Conservation (phyloP, 2,113 vertebrate species). For the Probosciger aterrimus region DNA sequence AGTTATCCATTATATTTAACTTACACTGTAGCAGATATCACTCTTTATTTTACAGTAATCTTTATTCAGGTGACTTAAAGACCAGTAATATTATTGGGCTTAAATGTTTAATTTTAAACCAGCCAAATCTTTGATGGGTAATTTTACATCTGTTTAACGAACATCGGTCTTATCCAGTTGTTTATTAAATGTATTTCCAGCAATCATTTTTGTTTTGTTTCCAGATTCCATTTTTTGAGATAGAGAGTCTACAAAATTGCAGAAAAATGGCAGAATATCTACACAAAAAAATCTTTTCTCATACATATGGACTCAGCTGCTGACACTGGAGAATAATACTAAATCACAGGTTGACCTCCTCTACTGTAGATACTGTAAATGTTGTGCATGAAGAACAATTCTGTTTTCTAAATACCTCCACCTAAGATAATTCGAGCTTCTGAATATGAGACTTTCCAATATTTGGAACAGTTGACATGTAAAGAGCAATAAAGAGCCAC, state of each 20-base stretch:
- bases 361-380: background rate
- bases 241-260: conserved; percentile 70
- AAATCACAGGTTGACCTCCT: background rate
- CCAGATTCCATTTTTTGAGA: conserved; percentile 88
- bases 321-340: conserved; percentile 46
- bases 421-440: background rate
- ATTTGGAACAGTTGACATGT: background rate
- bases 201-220: background rate
- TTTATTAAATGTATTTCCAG: background rate
- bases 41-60: background rate
- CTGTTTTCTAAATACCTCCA: background rate
- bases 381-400: background rate
- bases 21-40: background rate
- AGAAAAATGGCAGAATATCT: conserved; percentile 81
- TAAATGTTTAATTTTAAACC: background rate
- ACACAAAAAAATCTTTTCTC: conserved; percentile 87
- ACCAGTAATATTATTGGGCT: background rate
- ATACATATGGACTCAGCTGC: conserved; percentile 70
- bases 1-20: background rate
- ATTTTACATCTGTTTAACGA: background rate
- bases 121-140: background rate
- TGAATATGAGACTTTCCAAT: background rate
- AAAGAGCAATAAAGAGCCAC: background rate
- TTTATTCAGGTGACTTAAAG: background rate
- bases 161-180: background rate